phyloP scores from a whole-genome alignment of 2,113 vertebrate species.

The Brachionichthys hirsutus region DNA sequence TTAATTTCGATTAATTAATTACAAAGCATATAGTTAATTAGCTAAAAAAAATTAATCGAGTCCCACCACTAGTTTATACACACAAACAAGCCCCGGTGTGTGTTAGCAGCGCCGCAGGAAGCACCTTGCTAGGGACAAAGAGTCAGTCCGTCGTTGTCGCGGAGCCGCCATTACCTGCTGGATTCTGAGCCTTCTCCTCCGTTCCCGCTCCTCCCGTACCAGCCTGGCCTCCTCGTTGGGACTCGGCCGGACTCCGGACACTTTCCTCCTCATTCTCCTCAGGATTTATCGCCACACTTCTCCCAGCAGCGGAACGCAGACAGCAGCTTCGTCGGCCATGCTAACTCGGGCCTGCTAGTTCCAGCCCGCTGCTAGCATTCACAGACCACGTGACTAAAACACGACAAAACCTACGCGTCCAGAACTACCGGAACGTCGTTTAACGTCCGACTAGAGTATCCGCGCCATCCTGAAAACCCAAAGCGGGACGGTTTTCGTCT shows the following conservation, averaged over 20 bases:
- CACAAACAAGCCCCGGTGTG: too few relatives aligned
- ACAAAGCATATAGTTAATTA: too few relatives aligned
- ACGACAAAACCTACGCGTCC: neutral
- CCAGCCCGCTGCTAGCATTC: too few relatives aligned
- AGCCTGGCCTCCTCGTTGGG: constrained; percentile 91
- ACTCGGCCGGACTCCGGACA: constrained; percentile 79
- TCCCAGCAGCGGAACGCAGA: neutral
- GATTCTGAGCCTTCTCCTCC: constrained; percentile 88
- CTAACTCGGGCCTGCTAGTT: neutral
- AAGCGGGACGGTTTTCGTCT: constrained; percentile 2
- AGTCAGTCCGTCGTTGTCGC: neutral
- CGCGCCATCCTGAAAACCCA: constrained; percentile 13
- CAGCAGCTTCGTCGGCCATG: constrained; percentile 2
- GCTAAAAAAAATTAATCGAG: too few relatives aligned
- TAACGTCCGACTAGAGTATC: neutral
- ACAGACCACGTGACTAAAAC: too few relatives aligned
- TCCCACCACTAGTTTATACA: too few relatives aligned
- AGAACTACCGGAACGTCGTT: constrained; percentile 12
- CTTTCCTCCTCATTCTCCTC: constrained; percentile 84
- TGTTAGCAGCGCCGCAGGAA: too few relatives aligned
- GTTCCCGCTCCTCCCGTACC: constrained; percentile 86
- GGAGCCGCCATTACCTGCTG: constrained; percentile 80
- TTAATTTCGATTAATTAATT: too few relatives aligned
- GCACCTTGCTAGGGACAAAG: too few relatives aligned
- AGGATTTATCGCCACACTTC: neutral